Evolutionary conservation across 1,140 invertebrate species (phyloP), one percentile per base, ranked within the genome.

Genomic region (Drosophila subpulchrella): DNA sequence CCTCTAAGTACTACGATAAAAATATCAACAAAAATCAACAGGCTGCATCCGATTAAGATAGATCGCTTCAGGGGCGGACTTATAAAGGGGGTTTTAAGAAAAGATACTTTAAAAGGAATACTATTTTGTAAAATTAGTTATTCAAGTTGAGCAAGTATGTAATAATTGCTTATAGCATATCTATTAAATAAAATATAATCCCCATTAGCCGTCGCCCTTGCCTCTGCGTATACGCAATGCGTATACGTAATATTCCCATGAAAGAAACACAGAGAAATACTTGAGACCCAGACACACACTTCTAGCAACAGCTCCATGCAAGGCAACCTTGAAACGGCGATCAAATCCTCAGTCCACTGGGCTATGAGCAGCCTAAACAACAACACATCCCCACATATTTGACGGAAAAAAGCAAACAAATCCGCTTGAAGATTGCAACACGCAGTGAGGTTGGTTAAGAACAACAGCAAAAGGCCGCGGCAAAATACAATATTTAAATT

Each of bases 401-500:
- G 53, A 58, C 57, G 36, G 53, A 61, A 50, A 72, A 68, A 80
- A 63, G 42, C 73, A 76, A 80, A 84, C 81, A 76, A 74, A 75
- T 66, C 68, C 61, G 38, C 60, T 50, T 30, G 41, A 13, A 59
- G 59, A 70, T 86, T 86, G 83, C 83, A 72, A 88, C 83, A 86
- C 53, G 20, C 42, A 62, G 71, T 83, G 84, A 83, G 84, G 83
- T 72, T 89, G 83, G 83, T 88, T 88, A 88, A 88, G 83, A 83
- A 88, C 62, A 56, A 51, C 56, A 44, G 73, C 55, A 27, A 11
- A 34, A 38, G 63, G 60, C 63, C 46, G 38, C 60, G 39, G 71
- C 72, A 51, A 75, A 74, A 76, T 59, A 75, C 78, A 88, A 88
- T 88, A 88, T 88, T 88, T 88, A 83, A 88, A 88, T 89, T 88